phyloP scores from a whole-genome alignment of 2,797 vertebrate species.

The Bovichtus diacanthus region DNA sequence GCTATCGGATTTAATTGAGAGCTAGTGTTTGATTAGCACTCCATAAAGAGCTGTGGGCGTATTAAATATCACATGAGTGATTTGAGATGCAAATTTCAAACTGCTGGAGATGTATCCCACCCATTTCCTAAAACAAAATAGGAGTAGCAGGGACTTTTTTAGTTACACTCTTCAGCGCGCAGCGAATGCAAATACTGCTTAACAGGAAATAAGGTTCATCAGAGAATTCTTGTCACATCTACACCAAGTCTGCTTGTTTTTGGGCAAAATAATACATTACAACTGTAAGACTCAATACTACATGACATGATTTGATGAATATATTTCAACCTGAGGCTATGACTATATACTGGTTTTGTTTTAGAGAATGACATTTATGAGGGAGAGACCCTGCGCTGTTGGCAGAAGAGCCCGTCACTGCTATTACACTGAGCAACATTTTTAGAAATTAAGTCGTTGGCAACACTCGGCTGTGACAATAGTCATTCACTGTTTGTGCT shows the following conservation, averaged over 20 bases:
- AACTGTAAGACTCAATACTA: not conserved
- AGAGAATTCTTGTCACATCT: not conserved
- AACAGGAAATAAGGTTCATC: not conserved
- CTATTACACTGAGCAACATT: too few species aligned
- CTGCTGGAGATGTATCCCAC: not conserved
- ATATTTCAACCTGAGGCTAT: not conserved
- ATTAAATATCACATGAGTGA: slow-evolving; percentile 6
- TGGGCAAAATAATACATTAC: not conserved
- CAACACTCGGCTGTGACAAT: too few species aligned
- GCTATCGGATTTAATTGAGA: not conserved
- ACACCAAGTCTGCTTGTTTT: not conserved
- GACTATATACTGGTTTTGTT: not conserved
- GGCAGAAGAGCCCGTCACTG: too few species aligned
- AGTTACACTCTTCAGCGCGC: not conserved
- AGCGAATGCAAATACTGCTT: not conserved
- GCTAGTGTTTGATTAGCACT: not conserved
- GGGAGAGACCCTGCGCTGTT: too few species aligned
- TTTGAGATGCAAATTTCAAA: slow-evolving; percentile 13
- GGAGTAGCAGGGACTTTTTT: not conserved
- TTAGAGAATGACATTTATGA: too few species aligned
- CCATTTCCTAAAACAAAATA: not conserved
- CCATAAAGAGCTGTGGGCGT: not conserved
- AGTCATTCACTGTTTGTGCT: too few species aligned
- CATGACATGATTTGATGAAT: not conserved
- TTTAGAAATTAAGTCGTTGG: too few species aligned